Conservation (phyloP, 37 sponge, comb jelly and placozoan genomes). For the Dysidea cf. avara region DNA sequence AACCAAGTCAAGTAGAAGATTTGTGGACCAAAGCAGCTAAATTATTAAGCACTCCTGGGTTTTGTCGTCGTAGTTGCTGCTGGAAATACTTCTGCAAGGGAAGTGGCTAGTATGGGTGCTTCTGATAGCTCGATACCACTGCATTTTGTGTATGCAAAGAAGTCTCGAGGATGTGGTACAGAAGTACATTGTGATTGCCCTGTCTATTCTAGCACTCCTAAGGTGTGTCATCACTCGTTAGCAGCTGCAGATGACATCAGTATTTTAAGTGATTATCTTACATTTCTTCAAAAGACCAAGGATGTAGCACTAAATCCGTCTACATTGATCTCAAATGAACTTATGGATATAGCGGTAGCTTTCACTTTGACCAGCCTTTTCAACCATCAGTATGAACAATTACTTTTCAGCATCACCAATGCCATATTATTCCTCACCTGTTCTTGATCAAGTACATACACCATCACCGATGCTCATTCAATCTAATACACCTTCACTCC, state of each 20-base stretch:
- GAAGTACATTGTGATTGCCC: not conserved
- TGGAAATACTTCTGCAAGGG: not conserved
- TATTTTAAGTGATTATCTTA: not conserved
- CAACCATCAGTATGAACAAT: too few relatives aligned
- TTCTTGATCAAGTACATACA: too few relatives aligned
- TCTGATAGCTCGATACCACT: not conserved
- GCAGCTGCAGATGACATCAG: constrained; percentile 15
- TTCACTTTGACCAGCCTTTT: too few relatives aligned
- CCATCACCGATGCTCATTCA: not conserved
- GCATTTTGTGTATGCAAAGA: not conserved
- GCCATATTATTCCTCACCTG: too few relatives aligned
- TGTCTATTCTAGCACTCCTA: constrained; percentile 5
- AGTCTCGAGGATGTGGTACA: not conserved
- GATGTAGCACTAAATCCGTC: not conserved
- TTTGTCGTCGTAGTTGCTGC: constrained; percentile 5
- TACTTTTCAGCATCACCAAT: too few relatives aligned
- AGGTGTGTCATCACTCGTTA: not conserved
- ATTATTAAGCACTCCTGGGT: not conserved
- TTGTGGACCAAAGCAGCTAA: not conserved
- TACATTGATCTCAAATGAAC: not conserved
- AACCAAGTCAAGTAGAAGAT: not conserved
- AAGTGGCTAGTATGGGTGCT: not conserved
- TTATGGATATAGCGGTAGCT: too few relatives aligned
- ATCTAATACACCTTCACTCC: too few relatives aligned
- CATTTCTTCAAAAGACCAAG: not conserved